Base-by-base conservation (phyloP, 2,888 invertebrate genomes). In the Melitaea athalia region DNA sequence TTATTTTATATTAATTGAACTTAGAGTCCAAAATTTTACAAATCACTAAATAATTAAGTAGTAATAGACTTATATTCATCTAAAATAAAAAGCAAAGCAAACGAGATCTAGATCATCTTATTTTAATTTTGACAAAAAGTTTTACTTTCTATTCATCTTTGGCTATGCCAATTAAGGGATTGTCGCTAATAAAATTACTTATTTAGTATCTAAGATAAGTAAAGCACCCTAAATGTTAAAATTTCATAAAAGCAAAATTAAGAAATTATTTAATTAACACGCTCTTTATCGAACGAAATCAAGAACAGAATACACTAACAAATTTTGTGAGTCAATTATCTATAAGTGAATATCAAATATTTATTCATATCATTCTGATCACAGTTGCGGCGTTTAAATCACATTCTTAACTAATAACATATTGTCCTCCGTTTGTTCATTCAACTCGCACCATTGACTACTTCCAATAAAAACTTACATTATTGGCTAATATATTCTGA, bases 341-440 rank as follows among this genome's bases (percentile, higher is more conserved):
- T 92, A 91, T 89, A 88, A 89, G 91, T 91, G 92, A 92, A 91
- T 92, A 92, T 92, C 92, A 92, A 92, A 91, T 92, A 92, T 92
- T 72, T 91, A 91, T 90, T 91, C 90, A 92, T 92, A 92, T 93
- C 93, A 90, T 91, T 93, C 93, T 92, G 93, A 93, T 93, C 93
- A 93, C 93, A 93, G 93, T 93, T 93, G 91, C 91, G 93, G 93
- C 92, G 88, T 91, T 91, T 87, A 85, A 91, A 93, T 93, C 92
- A 93, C 93, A 93, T 91, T 91, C 91, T 92, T 92, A 92, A 86
- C 86, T 91, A 91, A 91, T 89, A 91, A 88, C 89, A 86, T 91
- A 92, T 89, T 90, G 92, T 92, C 92, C 91, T 84, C 81, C 85
- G 74, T 91, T 90, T 89, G 89, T 89, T 89, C 88, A 85, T 85